A percentile compares a stretch with the other conserved stretches of the same genome.
Evolutionary conservation across 2,797 vertebrate genomes (phyloP).

Genomic region (Melanotaenia boesemani): DNA sequence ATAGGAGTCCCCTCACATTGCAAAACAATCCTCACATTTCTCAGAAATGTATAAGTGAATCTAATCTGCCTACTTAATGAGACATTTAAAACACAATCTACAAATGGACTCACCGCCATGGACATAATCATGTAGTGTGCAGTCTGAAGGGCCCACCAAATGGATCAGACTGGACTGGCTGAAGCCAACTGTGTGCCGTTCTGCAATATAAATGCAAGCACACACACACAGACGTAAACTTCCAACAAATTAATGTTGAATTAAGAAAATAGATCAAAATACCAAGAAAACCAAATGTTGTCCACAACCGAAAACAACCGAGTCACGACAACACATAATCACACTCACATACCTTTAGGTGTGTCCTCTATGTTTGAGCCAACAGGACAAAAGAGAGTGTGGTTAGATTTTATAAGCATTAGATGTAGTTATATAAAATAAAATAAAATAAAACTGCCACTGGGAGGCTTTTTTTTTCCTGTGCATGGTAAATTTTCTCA

Average conservation of each 20-base stretch:
- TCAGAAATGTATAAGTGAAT: neutral
- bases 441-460: neutral
- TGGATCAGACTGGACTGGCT: conserved; percentile 98
- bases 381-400: conserved; percentile 45
- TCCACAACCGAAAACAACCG: neutral
- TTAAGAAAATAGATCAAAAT: neutral
- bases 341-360: conserved; percentile 81
- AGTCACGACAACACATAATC: neutral
- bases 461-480: no score
- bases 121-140: conserved; percentile 91
- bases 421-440: neutral
- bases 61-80: neutral
- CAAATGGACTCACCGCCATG: conserved; percentile 89
- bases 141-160: conserved; percentile 93
- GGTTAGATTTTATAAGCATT: conserved; percentile 10
- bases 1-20: neutral
- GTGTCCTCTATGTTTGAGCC: conserved; percentile 80
- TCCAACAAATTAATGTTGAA: neutral
- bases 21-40: neutral
- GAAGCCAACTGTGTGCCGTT: conserved; percentile 89
- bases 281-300: neutral
- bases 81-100: neutral
- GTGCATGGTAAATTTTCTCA: neutral
- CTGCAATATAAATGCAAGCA: conserved; percentile 73
- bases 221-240: conserved; percentile 1